Evolutionary conservation across 2,888 invertebrate species (phyloP), one percentile per base, ranked within the genome.

Genomic region (Eilema sororculum): DNA sequence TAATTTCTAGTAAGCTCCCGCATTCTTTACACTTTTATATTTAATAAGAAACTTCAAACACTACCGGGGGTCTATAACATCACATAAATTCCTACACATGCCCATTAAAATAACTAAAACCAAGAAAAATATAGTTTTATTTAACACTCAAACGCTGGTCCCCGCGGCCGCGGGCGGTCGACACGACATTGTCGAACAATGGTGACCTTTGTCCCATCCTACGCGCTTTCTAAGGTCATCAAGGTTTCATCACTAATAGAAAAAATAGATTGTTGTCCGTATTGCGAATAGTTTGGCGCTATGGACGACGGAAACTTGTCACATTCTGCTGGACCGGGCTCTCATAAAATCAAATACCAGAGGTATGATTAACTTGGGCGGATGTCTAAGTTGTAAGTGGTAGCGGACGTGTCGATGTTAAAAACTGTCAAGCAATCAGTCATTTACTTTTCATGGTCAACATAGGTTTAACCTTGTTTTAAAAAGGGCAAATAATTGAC

Each of bases 331-430:
- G 84, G 81, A 82, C 81, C 84, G 72, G 85, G 37, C 69, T 84
- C 89, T 88, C 90, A 88, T 90, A 87, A 89, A 90, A 89, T 88
- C 89, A 87, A 88, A 90, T 88, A 85, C 79, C 86, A 83, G 84
- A 80, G 76, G 79, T 86, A 84, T 89, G 91, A 90, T 91, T 84
- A 87, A 86, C 85, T 80, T 74, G 75, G 70, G 76, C 56, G 20
- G 71, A 78, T 83, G 86, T 70, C 30, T 70, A 79, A 78, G 77
- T 6, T 6, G 63, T 52, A 25, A 65, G 69, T 76, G 30, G 67
- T 5, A n/a, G 76, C 82, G 80, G 78, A 20, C 13, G 6, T 22
- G 12, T 6, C 25, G 59, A 1, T 4, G 33, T 46, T 46, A 20
- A 20, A 20, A 20, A 5, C 20, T 46, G 46, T 20, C 46, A 46